These are phyloP conservation scores for Danio kyathit DNA, from an alignment of 2,797 vertebrate species.

Conservation along the genomic window DNA sequence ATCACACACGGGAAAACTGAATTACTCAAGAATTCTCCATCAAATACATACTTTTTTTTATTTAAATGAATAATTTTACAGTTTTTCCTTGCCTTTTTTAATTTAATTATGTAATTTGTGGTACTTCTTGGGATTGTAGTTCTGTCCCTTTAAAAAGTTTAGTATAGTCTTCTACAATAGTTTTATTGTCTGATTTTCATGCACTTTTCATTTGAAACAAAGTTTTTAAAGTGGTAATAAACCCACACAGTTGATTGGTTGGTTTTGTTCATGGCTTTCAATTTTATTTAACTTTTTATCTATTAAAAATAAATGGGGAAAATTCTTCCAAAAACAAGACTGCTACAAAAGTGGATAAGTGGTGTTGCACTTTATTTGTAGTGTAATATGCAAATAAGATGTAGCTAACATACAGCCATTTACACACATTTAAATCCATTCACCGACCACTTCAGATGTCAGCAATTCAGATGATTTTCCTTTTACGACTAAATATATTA, in stretches of 20 bases:
- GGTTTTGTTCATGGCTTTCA: not conserved
- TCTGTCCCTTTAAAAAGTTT: not conserved
- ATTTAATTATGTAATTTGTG: too few relatives aligned
- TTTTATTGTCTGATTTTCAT: not conserved
- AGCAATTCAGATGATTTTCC: not conserved
- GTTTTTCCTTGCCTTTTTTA: too few relatives aligned
- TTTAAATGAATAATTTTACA: too few relatives aligned
- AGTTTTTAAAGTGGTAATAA: too few relatives aligned
- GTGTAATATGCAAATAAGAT: slow-evolving; percentile 20
- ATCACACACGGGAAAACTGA: too few relatives aligned
- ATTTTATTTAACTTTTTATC: not conserved
- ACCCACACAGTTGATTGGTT: not conserved
- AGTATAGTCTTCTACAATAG: not conserved
- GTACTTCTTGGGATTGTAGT: not conserved
- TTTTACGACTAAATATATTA: not conserved
- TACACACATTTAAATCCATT: slow-evolving; percentile 4
- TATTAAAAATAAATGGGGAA: not conserved
- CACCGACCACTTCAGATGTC: slow-evolving; percentile 18
- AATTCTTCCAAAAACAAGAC: not conserved
- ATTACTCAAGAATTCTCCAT: too few relatives aligned
- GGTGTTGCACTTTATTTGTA: not conserved
- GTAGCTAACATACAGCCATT: not conserved
- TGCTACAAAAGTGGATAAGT: not conserved
- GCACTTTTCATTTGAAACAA: too few relatives aligned
- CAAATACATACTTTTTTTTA: too few relatives aligned